Base-by-base conservation (phyloP, 1,140 invertebrate genomes). In the Arctopsyche grandis region DNA sequence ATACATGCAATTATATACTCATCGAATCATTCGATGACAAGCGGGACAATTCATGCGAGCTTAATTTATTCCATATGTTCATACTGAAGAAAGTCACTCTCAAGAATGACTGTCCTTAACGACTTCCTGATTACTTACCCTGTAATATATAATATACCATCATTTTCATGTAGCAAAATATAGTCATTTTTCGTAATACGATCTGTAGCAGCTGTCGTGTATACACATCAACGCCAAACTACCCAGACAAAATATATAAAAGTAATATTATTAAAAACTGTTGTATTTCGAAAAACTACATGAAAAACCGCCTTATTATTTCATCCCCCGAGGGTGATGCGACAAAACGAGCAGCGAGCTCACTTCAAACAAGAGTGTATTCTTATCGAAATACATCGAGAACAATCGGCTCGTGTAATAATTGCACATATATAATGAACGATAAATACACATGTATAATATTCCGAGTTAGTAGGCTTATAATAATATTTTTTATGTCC, bases 251-350 rank as follows among this genome's bases (percentile, higher is more conserved):
- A 56, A 16, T 4, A 16, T 56, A 56, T 10, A 16, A 16, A 56
- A 16, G 10, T n/a, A n/a, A 56, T 38, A 56, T 56, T 16, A 56
- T 4, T 5, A 16, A 16, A 56, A 56, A n/a, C 19, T 16, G 19
- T 56, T 16, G 52, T 56, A 5, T 16, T n/a, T 56, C 19, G 14
- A 56, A 16, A 21, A 56, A 16, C 10, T 56, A 16, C 19, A 56
- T 16, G 38, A 19, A 71, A 22, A 44, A 71, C 44, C 38, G 38
- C 38, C 69, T 46, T 71, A 71, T 71, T 71, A 71, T 71, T 71
- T 71, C 38, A 46, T 71, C 69, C 69, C 69, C 43, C 21, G 69
- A 46, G 69, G 69, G 12, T 29, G 29, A 19, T 38, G 29, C 7
- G 29, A 60, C 56, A 19, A 19, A 19, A 19, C 21, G 21, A 60